These are phyloP conservation scores for Avahi laniger DNA, from an alignment of 2,797 vertebrate species.

Conservation along the genomic window DNA sequence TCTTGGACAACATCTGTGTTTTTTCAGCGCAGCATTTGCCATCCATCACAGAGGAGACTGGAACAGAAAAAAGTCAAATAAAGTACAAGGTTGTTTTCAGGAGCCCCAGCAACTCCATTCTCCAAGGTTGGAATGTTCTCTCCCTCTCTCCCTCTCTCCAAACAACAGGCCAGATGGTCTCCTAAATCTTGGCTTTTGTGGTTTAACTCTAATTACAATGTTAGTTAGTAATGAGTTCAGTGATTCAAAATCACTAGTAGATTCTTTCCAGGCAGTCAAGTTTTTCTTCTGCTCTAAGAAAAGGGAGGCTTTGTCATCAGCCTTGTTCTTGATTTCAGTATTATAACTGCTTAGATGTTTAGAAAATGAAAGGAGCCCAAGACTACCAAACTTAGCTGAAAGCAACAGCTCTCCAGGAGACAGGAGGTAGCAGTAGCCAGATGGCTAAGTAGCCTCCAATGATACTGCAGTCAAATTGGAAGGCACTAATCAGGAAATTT, in stretches of 20 bases:
- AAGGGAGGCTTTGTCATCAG: conserved; percentile 8
- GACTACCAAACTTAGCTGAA: conserved; percentile 35
- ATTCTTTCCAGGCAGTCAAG: conserved; percentile 24
- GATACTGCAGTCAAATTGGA: conserved; percentile 21
- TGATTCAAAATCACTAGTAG: conserved; percentile 64
- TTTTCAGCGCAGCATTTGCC: conserved; percentile 58
- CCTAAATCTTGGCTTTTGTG: conserved; percentile 58
- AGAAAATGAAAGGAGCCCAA: conserved; percentile 56
- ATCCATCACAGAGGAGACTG: conserved; percentile 58
- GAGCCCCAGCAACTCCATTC: conserved; percentile 57
- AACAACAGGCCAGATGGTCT: conserved; percentile 66
- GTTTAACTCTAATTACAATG: conserved; percentile 69
- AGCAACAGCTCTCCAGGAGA: not conserved
- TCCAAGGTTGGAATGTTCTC: conserved; percentile 61
- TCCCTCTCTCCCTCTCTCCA: conserved; percentile 54
- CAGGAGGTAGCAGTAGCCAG: not conserved
- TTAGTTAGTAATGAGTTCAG: conserved; percentile 67
- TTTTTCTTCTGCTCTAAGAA: conserved; percentile 25
- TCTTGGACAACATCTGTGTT: conserved; percentile 72
- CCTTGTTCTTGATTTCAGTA: conserved; percentile 39
- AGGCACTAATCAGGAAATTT: conserved; percentile 51
- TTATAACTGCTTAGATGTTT: conserved; percentile 47
- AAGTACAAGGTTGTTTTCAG: conserved; percentile 68
- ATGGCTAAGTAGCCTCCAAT: conserved; percentile 52
- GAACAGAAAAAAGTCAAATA: conserved; percentile 58